These are phyloP conservation scores for Orestias chungarensis DNA, from an alignment of 2,797 vertebrate genomes.

Conservation along the genomic window DNA sequence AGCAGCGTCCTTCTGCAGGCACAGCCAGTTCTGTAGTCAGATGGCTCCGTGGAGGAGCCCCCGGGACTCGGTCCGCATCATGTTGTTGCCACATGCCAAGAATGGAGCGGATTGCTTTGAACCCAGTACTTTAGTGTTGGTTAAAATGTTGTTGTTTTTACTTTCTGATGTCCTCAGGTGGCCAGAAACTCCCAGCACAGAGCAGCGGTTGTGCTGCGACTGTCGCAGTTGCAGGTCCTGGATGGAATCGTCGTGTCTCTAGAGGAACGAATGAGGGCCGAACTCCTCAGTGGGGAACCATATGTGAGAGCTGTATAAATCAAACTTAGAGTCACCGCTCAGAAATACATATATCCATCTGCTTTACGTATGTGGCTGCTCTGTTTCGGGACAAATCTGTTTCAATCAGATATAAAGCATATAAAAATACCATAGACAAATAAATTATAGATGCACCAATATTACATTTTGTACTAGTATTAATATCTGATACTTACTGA, in stretches of 20 bases:
- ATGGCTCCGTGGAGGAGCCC: conserved; percentile 36
- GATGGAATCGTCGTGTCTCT: conserved; percentile 81
- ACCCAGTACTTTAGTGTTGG: conserved; percentile 5
- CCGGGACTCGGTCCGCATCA: conserved; percentile 37
- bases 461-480: no score
- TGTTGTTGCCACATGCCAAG: conserved; percentile 33
- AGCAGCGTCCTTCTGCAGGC: conserved; percentile 52
- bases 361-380: no score
- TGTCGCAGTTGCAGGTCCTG: conserved; percentile 84
- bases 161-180: conserved; percentile 68
- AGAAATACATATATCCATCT: background rate
- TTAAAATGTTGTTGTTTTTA: background rate
- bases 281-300: conserved; percentile 77
- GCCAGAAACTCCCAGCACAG: conserved; percentile 81
- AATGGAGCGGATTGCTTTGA: background rate
- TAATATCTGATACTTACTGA: no score
- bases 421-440: no score
- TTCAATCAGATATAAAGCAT: no score
- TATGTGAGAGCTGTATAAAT: conserved; percentile 69
- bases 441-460: no score
- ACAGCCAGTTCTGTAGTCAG: conserved; percentile 44
- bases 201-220: conserved; percentile 75
- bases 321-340: background rate
- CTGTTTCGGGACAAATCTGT: no score
- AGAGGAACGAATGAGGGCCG: conserved; percentile 84